A percentile compares a stretch with the other conserved stretches of the same genome.
phyloP scores from a whole-genome alignment of 2,113 vertebrate genomes.

The Channa argus region DNA sequence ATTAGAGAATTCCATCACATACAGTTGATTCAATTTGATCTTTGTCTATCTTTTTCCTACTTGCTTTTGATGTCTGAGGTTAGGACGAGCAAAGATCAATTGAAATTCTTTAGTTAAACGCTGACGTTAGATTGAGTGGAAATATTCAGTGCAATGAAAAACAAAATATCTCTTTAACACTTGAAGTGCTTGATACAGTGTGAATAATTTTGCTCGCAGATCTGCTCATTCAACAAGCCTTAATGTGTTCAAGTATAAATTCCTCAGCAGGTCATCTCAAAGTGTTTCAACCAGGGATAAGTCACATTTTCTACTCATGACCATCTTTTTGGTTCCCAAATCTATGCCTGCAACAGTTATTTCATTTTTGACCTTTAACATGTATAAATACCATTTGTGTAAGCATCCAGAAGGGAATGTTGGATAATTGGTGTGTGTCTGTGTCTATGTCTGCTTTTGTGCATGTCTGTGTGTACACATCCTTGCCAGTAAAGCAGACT shows the following conservation, averaged over 20 bases:
- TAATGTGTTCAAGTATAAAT: slow-evolving; percentile 30
- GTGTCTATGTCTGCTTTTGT: slow-evolving; percentile 32
- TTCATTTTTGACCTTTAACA: slow-evolving; percentile 73
- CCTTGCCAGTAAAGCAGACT: slow-evolving; percentile 64
- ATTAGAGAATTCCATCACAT: too few relatives aligned
- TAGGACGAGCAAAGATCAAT: too few relatives aligned
- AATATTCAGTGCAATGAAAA: too few relatives aligned
- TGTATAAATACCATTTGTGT: slow-evolving; percentile 67
- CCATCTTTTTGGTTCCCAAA: slow-evolving; percentile 19
- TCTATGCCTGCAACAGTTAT: slow-evolving; percentile 41
- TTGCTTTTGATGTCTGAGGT: too few relatives aligned
- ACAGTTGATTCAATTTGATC: too few relatives aligned
- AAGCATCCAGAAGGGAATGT: slow-evolving; percentile 51
- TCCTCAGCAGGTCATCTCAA: slow-evolving; percentile 21
- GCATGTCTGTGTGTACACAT: slow-evolving; percentile 23
- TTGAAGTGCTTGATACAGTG: neutral
- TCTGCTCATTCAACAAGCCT: slow-evolving; percentile 10
- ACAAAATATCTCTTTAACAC: too few relatives aligned
- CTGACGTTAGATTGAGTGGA: too few relatives aligned
- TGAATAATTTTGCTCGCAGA: slow-evolving; percentile 6
- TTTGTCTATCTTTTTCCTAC: too few relatives aligned
- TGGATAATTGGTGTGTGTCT: slow-evolving; percentile 61
- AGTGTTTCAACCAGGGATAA: slow-evolving; percentile 47
- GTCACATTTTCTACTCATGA: slow-evolving; percentile 31
- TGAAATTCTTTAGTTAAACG: too few relatives aligned